phyloP scores from a whole-genome alignment of 2,888 invertebrate genomes.

The Limenitis camilla region DNA sequence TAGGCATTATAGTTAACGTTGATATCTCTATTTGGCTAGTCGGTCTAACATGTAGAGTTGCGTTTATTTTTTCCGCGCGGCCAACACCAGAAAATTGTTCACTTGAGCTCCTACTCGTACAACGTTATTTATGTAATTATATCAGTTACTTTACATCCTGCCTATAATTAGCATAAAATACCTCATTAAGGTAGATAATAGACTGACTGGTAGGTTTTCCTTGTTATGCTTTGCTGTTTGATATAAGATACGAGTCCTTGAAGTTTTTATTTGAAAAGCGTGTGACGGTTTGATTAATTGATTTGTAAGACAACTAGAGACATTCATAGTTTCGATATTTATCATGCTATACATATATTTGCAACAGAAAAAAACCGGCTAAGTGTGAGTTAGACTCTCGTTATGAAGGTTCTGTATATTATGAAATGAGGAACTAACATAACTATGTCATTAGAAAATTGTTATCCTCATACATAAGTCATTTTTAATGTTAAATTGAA shows the following conservation, averaged over 20 bases:
- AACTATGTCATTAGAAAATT: too few relatives aligned
- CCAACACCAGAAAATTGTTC: conserved; percentile 61
- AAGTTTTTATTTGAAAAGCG: conserved; percentile 4
- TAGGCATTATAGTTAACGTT: too few relatives aligned
- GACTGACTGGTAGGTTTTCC: conserved; percentile 50
- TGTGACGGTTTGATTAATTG: not conserved
- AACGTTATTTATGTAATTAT: conserved; percentile 53
- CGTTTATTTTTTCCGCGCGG: conserved; percentile 43
- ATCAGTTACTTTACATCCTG: conserved; percentile 59
- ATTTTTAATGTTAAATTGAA: too few relatives aligned
- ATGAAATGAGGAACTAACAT: too few relatives aligned
- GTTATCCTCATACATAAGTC: too few relatives aligned
- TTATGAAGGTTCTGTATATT: too few relatives aligned
- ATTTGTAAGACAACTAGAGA: not conserved
- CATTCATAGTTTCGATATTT: not conserved
- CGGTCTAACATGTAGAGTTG: not conserved
- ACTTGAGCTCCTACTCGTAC: conserved; percentile 40
- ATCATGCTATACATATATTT: too few relatives aligned
- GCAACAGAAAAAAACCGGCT: too few relatives aligned
- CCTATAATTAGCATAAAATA: conserved; percentile 65
- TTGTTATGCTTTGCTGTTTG: conserved; percentile 33
- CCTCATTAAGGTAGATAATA: conserved; percentile 62
- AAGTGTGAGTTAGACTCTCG: too few relatives aligned
- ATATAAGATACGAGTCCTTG: conserved; percentile 6
- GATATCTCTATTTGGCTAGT: not conserved